Base-by-base conservation (phyloP, 2,888 invertebrate species). In the Crioceris asparagi region DNA sequence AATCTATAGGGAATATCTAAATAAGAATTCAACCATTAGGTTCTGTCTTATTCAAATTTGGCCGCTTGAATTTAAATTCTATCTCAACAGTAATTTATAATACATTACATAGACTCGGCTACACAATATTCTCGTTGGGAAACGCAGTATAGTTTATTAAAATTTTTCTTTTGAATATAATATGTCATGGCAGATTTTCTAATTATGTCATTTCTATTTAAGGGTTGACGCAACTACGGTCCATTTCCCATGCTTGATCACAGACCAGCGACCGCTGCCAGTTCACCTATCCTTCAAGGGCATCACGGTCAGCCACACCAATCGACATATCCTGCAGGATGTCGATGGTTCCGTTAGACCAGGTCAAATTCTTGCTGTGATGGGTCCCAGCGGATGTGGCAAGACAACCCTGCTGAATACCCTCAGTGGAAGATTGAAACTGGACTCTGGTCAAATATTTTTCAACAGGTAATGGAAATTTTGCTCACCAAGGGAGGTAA, bases 341-440 rank as follows among this genome's bases (percentile, higher is more conserved):
- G 77, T 84, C 52, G 78, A 76, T 57, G 84, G 84, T 25, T 66
- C 77, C 50, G 83, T 80, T 48, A 72, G 77, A 51, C 81, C 83
- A 12, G 85, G 85, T 33, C 79, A 84, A 58, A 70, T 86, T 42
- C 64, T 86, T 53, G 85, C 84, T 47, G 77, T 85, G 42, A 83
- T 85, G 81, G 84, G 85, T 46, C 83, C 84, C 21, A 83, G 81
- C 50, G 84, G 83, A 29, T 70, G 71, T 47, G 85, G 85, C 19
- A 86, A 86, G 65, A 84, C 85, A 10, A 84, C 83, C 15, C 67
- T 86, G 34, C 64, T 86, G 33, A 84, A 84, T 58, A 74, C 77
- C 41, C 67, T 86, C 38, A 79, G 83, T 44, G 85, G 85, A 1
- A 71, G 84, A 43, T 64, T 76, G 33, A 72, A 74, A 43, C 63